Percentiles rank a stretch among this genome's conserved stretches.
These are phyloP conservation scores for Ectropis grisescens DNA, from an alignment of 1,140 invertebrate species.

Conservation along the genomic window DNA sequence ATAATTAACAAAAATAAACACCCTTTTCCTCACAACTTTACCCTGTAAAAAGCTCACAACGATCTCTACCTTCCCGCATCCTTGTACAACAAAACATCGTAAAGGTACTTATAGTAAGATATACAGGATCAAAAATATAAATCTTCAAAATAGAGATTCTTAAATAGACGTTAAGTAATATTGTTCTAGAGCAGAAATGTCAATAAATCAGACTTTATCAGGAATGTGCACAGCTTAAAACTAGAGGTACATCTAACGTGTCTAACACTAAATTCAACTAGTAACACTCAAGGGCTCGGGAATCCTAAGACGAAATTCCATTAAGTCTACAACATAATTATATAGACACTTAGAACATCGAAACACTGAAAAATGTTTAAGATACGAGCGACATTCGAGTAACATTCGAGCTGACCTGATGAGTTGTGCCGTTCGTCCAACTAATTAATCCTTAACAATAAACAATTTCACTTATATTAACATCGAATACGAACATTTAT, in stretches of 20 bases:
- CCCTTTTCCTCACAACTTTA: constrained; percentile 34
- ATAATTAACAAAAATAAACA: constrained; percentile 13
- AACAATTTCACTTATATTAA: constrained; percentile 19
- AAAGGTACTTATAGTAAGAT: constrained; percentile 39
- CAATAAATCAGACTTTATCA: constrained; percentile 61
- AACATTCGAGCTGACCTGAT: constrained; percentile 67
- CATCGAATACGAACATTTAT: constrained; percentile 8
- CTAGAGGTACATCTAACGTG: constrained; percentile 37
- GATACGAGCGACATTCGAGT: constrained; percentile 53
- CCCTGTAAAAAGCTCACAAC: constrained; percentile 60
- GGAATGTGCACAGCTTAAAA: constrained; percentile 63
- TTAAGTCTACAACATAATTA: no score
- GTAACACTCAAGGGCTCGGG: constrained; percentile 25
- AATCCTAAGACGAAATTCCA: constrained; percentile 1
- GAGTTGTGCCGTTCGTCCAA: constrained; percentile 56
- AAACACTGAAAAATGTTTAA: constrained; percentile 42
- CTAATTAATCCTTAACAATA: constrained; percentile 15
- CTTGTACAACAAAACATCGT: constrained; percentile 46
- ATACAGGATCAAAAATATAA: constrained; percentile 66
- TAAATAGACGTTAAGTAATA: constrained; percentile 38
- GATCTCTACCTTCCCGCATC: constrained; percentile 25
- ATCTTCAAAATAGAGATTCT: constrained; percentile 59
- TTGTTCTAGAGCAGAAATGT: constrained; percentile 63
- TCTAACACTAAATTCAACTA: no score
- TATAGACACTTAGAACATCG: constrained; percentile 25